phyloP scores from a whole-genome alignment of 2,113 vertebrate species.

The Tragelaphus scriptus region DNA sequence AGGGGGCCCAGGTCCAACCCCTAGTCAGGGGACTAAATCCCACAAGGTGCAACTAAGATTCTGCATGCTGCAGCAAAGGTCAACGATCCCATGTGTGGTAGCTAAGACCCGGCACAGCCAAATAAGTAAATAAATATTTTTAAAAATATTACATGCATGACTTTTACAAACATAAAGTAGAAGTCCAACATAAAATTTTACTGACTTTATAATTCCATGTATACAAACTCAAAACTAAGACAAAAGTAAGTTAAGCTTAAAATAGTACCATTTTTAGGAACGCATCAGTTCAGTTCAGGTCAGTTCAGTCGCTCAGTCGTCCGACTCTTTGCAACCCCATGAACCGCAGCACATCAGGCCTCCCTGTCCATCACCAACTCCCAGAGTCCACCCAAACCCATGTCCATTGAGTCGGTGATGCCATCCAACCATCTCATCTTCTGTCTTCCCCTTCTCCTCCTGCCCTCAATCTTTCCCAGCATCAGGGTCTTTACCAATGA shows the following conservation, averaged over 20 bases:
- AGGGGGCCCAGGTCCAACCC: neutral
- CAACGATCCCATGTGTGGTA: neutral
- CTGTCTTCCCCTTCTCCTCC: neutral
- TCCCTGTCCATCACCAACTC: neutral
- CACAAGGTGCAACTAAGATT: neutral
- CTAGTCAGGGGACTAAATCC: neutral
- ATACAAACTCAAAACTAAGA: neutral
- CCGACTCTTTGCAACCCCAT: neutral
- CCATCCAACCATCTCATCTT: neutral
- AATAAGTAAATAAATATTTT: neutral
- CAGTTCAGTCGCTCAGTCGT: neutral
- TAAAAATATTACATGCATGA: neutral
- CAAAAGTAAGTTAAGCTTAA: neutral
- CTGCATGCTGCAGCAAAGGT: neutral
- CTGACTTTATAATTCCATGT: neutral
- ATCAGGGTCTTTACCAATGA: neutral
- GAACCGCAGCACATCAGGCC: neutral
- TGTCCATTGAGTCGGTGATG: fast-evolving
- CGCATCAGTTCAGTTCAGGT: neutral
- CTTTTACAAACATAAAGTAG: neutral
- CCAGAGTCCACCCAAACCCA: fast-evolving
- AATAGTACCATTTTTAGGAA: neutral
- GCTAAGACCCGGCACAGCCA: neutral
- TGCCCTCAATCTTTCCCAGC: neutral
- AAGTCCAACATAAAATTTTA: neutral